Evolutionary conservation across 2,113 vertebrate genomes (phyloP).

Genomic region (Gymnocephalus cernua): DNA sequence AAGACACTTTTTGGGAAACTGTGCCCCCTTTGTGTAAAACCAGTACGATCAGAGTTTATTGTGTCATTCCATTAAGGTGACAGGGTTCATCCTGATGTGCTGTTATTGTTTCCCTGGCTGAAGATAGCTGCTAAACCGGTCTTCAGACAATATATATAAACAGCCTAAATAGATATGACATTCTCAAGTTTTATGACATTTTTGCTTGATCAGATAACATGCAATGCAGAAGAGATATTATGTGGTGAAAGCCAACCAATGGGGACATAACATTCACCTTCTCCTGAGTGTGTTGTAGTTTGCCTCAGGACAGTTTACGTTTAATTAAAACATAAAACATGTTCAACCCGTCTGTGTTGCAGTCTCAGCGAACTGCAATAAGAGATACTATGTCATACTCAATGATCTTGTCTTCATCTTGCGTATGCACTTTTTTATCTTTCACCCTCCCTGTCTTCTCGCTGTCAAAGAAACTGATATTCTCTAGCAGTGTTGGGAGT

Average conservation of each 20-base stretch:
- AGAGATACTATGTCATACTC: slow-evolving; percentile 43
- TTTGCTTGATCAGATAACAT: slow-evolving; percentile 19
- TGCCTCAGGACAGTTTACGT: slow-evolving; percentile 30
- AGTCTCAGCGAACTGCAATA: slow-evolving; percentile 36
- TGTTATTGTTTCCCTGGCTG: slow-evolving; percentile 21
- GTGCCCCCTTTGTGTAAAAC: slow-evolving; percentile 27
- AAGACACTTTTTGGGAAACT: slow-evolving; percentile 26
- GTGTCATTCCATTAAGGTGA: not conserved
- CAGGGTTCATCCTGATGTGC: slow-evolving; percentile 14
- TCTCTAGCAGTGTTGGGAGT: too few relatives aligned
- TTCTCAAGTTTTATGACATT: slow-evolving; percentile 29
- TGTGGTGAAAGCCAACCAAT: slow-evolving; percentile 18
- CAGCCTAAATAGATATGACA: slow-evolving; percentile 9
- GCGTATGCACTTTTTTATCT: slow-evolving; percentile 35
- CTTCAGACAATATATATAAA: slow-evolving; percentile 17
- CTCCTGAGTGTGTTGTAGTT: slow-evolving; percentile 21
- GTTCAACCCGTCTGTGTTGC: slow-evolving; percentile 34
- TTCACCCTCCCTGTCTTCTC: slow-evolving; percentile 30
- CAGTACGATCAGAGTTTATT: slow-evolving; percentile 32
- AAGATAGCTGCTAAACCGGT: slow-evolving; percentile 5
- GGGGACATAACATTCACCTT: not conserved
- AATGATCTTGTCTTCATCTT: slow-evolving; percentile 27
- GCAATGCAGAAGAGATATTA: not conserved
- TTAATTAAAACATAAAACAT: slow-evolving; percentile 38
- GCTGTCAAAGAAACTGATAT: slow-evolving; percentile 46